phyloP scores from a whole-genome alignment of 1,140 invertebrate species.

The Sesamia nonagrioides region DNA sequence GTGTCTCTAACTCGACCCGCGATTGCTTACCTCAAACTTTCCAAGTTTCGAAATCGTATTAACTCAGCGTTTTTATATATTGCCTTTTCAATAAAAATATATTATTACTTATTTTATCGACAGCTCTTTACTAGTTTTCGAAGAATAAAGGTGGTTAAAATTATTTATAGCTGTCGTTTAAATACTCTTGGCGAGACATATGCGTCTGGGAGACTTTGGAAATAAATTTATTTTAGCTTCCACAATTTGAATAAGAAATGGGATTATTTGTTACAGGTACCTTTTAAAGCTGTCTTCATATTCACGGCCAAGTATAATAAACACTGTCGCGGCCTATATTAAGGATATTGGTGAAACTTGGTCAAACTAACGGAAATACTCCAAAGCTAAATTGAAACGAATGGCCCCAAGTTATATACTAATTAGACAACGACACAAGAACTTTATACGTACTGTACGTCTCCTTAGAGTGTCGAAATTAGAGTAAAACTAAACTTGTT shows the following conservation, averaged over 20 bases:
- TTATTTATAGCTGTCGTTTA: slow-evolving; percentile 35
- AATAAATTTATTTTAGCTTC: neutral
- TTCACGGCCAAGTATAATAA: neutral
- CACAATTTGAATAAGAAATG: slow-evolving; percentile 21
- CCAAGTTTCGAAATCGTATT: slow-evolving; percentile 47
- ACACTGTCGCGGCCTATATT: neutral
- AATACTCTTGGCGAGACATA: slow-evolving; percentile 22
- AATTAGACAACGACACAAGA: slow-evolving; percentile 74
- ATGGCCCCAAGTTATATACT: slow-evolving; percentile 78
- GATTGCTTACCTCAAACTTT: slow-evolving; percentile 40
- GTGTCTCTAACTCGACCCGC: slow-evolving; percentile 34
- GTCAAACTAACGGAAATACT: slow-evolving; percentile 61
- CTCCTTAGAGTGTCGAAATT: slow-evolving; percentile 80
- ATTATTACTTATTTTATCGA: slow-evolving; percentile 35
- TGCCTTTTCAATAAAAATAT: slow-evolving; percentile 42
- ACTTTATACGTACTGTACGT: slow-evolving; percentile 71
- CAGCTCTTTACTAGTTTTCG: slow-evolving; percentile 32
- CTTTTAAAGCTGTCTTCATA: neutral
- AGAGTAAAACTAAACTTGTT: slow-evolving; percentile 81
- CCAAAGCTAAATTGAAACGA: slow-evolving; percentile 79
- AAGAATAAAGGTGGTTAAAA: slow-evolving; percentile 29
- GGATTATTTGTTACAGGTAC: neutral
- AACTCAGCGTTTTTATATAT: slow-evolving; percentile 43
- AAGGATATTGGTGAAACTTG: slow-evolving; percentile 52
- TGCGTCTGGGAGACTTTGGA: slow-evolving; percentile 3